Evolutionary conservation across 1,140 invertebrate species (phyloP).

Genomic region (Heterodera carotae): DNA sequence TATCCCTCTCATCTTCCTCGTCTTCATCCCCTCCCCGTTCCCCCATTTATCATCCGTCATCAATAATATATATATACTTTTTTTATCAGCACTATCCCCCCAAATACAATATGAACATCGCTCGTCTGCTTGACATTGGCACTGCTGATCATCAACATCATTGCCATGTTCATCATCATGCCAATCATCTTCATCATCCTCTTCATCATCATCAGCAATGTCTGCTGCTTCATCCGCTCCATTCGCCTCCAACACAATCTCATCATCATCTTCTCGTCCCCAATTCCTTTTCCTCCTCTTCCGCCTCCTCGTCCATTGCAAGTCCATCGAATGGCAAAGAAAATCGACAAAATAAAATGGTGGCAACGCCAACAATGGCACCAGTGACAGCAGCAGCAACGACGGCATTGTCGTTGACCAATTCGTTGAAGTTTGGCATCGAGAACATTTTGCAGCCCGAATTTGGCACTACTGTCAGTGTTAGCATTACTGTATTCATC

Average conservation of each 20-base stretch:
- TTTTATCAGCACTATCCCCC: too few relatives aligned
- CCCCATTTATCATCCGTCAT: too few relatives aligned
- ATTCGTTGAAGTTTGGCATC: slow-evolving; percentile 48
- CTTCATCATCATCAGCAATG: too few relatives aligned
- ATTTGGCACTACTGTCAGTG: slow-evolving; percentile 45
- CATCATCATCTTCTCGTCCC: too few relatives aligned
- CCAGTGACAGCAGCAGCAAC: not conserved
- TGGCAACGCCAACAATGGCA: not conserved
- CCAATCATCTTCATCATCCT: too few relatives aligned
- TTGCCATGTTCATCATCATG: too few relatives aligned
- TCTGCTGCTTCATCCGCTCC: too few relatives aligned
- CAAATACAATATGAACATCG: slow-evolving; percentile 1
- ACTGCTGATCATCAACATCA: not conserved
- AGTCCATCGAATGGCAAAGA: not conserved
- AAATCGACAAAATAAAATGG: not conserved
- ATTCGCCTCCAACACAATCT: too few relatives aligned
- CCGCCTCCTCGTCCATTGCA: not conserved
- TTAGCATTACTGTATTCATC: not conserved
- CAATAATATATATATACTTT: too few relatives aligned
- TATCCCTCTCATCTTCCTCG: too few relatives aligned
- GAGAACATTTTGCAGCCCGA: slow-evolving; percentile 49
- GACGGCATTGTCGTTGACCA: not conserved
- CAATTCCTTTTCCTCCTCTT: not conserved
- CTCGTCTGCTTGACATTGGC: not conserved
- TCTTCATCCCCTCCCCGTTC: too few relatives aligned